Base-by-base conservation (phyloP, 2,888 invertebrate genomes). In the Holacanthella duospinosa region DNA sequence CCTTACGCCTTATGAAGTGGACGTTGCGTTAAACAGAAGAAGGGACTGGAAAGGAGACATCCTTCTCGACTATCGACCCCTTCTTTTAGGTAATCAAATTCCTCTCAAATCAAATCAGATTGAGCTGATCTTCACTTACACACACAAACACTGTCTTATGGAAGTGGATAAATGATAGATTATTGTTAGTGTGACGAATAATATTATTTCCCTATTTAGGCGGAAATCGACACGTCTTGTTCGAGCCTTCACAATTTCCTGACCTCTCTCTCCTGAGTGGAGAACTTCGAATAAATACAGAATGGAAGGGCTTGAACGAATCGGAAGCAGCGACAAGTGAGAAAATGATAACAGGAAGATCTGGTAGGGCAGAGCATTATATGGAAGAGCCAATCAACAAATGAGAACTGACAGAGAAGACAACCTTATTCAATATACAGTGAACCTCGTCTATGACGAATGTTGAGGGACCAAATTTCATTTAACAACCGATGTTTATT, bases 1-100 rank as follows among this genome's bases (percentile, higher is more conserved):
- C 59, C 85, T 93, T 0, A 91, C 93, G 26, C 89, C 94, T 0
- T 93, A 86, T 77, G 97, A 99, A 78, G 82, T 96, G 26, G 96
- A 97, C 79, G 81, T 82, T 44, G 82, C 82, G 0, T 78, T 86
- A 80, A 59, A 59, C 21, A 43, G 44, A 25, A 76, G 84, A 78
- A 56, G 80, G 1, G 73, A 78, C 44, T 76, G 61, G 80, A 80
- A 79, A 77, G 77, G 81, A 2, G 77, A 79, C 55, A 87, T 87
- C 76, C 80, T 86, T 29, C 84, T 86, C 55, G 87, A 93, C 75
- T 93, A 88, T 74, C 83, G 85, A 73, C 82, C 86, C 69, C 78
- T 92, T 63, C 76, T 92, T 43, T 84, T 85, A 19, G 85, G 86
- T 68, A 83, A 81, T 26, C 56, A 6, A 9, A 43, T 27, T 27